Evolutionary conservation across 2,113 vertebrate species (phyloP), one percentile per base, ranked within the genome.

Genomic region (Halcyon senegalensis): DNA sequence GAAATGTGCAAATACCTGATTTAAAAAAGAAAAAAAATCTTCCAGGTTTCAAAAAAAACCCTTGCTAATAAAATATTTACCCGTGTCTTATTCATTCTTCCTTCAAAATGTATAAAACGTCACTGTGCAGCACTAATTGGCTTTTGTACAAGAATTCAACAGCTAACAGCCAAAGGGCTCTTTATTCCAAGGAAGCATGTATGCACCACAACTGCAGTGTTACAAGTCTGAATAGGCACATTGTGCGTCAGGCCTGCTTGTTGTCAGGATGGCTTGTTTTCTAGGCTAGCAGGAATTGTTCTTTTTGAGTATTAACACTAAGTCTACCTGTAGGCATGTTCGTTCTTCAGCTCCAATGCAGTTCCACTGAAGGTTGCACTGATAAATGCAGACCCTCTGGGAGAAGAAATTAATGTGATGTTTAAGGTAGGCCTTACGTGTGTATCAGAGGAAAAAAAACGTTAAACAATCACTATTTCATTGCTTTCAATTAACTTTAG

Each of bases 281-380:
- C 86, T 93, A 69, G 63, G 46, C 43, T 88, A 31, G 50, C 41
- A 67, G 62, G 33, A 87, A 20, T 67, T 70, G 48, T 73, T n/a
- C 14, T 78, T 92, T 88, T 48, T 92, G 60, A 96, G 81, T 41
- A 56, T 70, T 94, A 94, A 87, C 81, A 35, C n/a, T 28, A 43
- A 58, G 58, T 98, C 43, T 97, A 48, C 94, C 98, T 96, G 95
- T 95, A 99, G 99, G 98, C 99, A 5, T 99, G 99, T 94, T 99
- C 99, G n/a, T 99, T 99, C 98, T 99, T 99, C 98, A 99, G 98
- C 98, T 99, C 99, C 93, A 99, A 99, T 77, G 99, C 99, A 19
- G 98, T 99, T 82, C 99, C 99, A 20, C 97, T 99, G 64, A 99
- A 99, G 98, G 93, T 99, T 82, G 98, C 98, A 6, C 97, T 99